Evolutionary conservation across 2,888 invertebrate genomes (phyloP), one percentile per base, ranked within the genome.

Genomic region (Pseudococcus viburni): DNA sequence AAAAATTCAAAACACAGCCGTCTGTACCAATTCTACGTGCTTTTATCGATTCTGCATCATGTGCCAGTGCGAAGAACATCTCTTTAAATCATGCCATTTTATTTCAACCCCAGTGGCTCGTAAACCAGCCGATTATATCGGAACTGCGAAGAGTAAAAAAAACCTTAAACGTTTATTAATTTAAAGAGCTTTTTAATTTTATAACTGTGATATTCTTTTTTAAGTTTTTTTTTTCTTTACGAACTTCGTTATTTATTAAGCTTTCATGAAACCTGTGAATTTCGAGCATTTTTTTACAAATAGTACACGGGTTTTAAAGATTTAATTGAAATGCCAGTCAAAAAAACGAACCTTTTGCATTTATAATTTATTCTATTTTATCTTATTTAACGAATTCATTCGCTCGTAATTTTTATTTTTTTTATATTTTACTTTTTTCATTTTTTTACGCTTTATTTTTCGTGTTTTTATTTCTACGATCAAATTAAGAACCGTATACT

Each of bases 41-140:
- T 85, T 88, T 22, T 90, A 89, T 84, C 87, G 89, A 64, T 91
- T 91, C 86, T 91, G 91, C 85, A 89, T 89, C 85, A n/a, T 89
- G 89, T 88, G 90, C 88, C 89, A 88, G 88, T 88, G 48, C 89
- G 88, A 48, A 85, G 51, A 73, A 89, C 89, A 84, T 86, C 85
- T 17, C 85, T 88, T 51, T 89, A 85, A 86, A 89, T 64, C 86
- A 84, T 88, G 88, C 77, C 42, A 86, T 59, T 86, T 86, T 80
- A 85, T 85, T n/a, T 64, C 89, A 64, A 89, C 88, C 46, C 64
- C 77, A 26, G 68, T 88, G 9, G 46, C 42, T 11, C 73, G 73
- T 7, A 85, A 84, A 84, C 88, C 39, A 68, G 15, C 17, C 39
- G 39, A 48, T 46, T 19, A 55, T 42, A 22, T 88, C 8, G 88